A percentile compares a stretch with the other conserved stretches of the same genome.
Evolutionary conservation across 2,113 vertebrate genomes (phyloP).

Genomic region (Bombycilla garrulus): DNA sequence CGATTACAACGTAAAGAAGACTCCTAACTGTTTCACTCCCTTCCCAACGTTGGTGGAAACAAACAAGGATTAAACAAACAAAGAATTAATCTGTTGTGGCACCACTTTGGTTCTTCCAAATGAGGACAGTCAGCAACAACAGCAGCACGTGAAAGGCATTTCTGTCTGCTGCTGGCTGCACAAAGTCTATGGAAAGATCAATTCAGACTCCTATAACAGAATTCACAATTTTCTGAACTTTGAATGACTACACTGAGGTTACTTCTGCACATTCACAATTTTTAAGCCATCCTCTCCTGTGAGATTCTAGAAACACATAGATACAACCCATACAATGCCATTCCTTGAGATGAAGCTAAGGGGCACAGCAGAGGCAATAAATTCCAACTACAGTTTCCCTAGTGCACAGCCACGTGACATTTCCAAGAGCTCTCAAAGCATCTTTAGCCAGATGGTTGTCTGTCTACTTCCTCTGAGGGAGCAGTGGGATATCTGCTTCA

Average conservation of each 20-base stretch:
- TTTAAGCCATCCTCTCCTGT: neutral
- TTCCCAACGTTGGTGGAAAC: fast-evolving
- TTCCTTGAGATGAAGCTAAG: neutral
- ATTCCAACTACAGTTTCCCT: neutral
- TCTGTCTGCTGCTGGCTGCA: neutral
- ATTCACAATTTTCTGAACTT: neutral
- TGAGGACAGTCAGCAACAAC: neutral
- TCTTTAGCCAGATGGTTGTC: neutral
- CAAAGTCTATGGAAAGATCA: neutral
- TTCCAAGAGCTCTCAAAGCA: neutral
- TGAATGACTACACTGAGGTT: neutral
- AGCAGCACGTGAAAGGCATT: neutral
- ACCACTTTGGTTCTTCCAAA: neutral
- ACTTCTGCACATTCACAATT: neutral
- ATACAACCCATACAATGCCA: neutral
- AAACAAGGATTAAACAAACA: conserved; percentile 1
- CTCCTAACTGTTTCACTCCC: neutral
- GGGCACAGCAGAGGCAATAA: neutral
- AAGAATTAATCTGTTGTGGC: neutral
- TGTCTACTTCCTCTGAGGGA: neutral
- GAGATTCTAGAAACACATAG: neutral
- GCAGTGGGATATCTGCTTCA: neutral
- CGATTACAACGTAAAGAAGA: neutral
- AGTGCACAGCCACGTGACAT: neutral
- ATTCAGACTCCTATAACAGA: neutral